Percentiles rank a stretch among this genome's conserved stretches.
Conservation (phyloP, 2,888 invertebrate genomes). For the Stenchaetothrips biformis region DNA sequence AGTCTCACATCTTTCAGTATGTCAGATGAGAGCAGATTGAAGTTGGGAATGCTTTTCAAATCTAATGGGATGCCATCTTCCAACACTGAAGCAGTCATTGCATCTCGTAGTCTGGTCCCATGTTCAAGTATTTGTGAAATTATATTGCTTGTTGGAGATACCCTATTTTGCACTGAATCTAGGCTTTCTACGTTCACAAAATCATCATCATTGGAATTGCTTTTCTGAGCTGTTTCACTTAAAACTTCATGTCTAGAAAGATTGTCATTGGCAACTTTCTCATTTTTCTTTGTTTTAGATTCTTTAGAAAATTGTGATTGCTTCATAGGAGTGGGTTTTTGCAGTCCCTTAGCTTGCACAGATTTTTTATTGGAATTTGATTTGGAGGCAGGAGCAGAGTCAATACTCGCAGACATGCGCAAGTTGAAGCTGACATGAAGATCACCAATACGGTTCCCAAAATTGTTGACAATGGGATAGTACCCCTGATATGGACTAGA, state of each 20-base stretch:
- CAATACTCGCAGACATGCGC: constrained; percentile 31
- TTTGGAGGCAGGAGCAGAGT: too few species aligned
- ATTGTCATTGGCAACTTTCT: neutral
- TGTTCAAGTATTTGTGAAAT: constrained; percentile 33
- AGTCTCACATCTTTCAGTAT: neutral
- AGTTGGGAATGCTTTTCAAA: neutral
- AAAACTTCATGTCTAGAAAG: neutral
- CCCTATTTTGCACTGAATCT: neutral
- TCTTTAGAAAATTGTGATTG: neutral
- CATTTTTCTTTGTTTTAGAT: constrained; percentile 3
- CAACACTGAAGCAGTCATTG: constrained; percentile 35
- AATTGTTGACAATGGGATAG: constrained; percentile 42
- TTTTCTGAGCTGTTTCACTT: neutral
- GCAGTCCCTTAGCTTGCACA: too few species aligned
- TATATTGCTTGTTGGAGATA: constrained; percentile 28
- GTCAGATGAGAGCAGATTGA: neutral
- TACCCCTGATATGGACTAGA: constrained; percentile 41
- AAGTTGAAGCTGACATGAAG: constrained; percentile 42
- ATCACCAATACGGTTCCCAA: constrained; percentile 43
- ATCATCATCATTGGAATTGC: neutral
- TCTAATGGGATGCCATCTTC: constrained; percentile 32
- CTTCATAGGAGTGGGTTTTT: neutral
- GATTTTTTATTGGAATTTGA: neutral
- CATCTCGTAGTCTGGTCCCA: constrained; percentile 35
- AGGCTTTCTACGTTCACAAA: neutral